Conservation (phyloP, 92 coral and sea anemone species). For the Zoanthus solanderi region DNA sequence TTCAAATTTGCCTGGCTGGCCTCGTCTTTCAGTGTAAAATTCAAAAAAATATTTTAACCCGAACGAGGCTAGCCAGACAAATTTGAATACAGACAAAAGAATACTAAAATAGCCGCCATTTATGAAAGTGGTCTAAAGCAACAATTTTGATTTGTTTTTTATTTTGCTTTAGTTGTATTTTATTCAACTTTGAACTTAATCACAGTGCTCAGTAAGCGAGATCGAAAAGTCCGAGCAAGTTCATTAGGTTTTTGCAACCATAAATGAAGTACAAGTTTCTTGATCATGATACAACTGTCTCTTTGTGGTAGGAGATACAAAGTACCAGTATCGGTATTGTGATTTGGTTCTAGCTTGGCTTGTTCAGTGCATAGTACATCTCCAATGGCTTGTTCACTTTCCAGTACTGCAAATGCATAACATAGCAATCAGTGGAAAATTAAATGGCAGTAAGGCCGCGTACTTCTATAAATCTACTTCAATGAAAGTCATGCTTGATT, state of each 20-base stretch:
- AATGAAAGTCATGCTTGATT: too few relatives aligned
- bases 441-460: not conserved
- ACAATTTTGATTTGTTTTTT: too few relatives aligned
- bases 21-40: too few relatives aligned
- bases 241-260: not conserved
- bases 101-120: too few relatives aligned
- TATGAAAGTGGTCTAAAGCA: too few relatives aligned
- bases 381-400: constrained; percentile 98
- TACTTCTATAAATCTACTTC: too few relatives aligned
- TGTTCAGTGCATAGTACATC: constrained; percentile 92
- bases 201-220: not conserved
- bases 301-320: not conserved
- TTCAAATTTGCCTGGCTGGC: too few relatives aligned
- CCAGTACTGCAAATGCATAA: constrained; percentile 79
- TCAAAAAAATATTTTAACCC: too few relatives aligned
- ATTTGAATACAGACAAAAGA: too few relatives aligned
- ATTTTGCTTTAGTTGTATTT: not conserved
- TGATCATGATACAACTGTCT: not conserved
- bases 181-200: not conserved
- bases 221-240: not conserved
- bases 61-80: too few relatives aligned
- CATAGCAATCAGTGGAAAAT: not conserved
- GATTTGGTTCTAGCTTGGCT: constrained; percentile 41
- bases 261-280: not conserved
- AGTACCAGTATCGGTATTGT: not conserved